Base-by-base conservation (phyloP, 1,140 invertebrate genomes). In the Cydia strobilella region DNA sequence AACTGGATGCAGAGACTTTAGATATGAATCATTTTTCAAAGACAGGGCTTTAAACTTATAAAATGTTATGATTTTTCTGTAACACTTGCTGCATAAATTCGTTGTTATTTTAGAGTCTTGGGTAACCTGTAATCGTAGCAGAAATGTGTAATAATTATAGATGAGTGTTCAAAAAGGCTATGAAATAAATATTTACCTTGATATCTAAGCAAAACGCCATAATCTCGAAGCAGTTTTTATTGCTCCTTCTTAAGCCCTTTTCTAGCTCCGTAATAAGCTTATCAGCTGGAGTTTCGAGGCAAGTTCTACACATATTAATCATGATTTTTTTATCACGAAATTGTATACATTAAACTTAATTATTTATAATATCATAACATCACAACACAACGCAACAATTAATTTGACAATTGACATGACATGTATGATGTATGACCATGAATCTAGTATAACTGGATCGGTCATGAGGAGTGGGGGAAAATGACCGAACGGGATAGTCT, bases 131-230 rank as follows among this genome's bases (percentile, higher is more conserved):
- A 84, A 86, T 72, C 15, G 45, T 3, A 48, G 13, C 12, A 48
- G 4, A 15, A 15, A 48, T 15, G 13, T 48, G 45, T 15, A 15
- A 48, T 48, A 15, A 15, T 15, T 48, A 48, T 48, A 15, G 45
- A 4, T 48, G 13, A 15, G 4, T 48, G 3, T 48, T 15, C 15
- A 1, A 48, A 48, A 48, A 48, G 3, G 45, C 12, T 48, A 15
- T 15, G 0, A 48, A 15, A 15, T 48, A 48, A 39, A 39, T 48
- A 76, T 78, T 80, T 76, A 87, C 87, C 81, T 86, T 27, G 65
- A 90, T 84, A 79, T 82, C 82, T 72, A 90, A 82, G 78, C 87
- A 89, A 83, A 86, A 90, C 74, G 82, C 74, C 59, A 89, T 77
- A 48, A 90, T 80, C 66, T 90, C 86, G 20, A 54, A 63, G 76